A percentile compares a stretch with the other conserved stretches of the same genome.
phyloP scores from a whole-genome alignment of 2,113 vertebrate genomes.

The Myrmophylax atrothorax region DNA sequence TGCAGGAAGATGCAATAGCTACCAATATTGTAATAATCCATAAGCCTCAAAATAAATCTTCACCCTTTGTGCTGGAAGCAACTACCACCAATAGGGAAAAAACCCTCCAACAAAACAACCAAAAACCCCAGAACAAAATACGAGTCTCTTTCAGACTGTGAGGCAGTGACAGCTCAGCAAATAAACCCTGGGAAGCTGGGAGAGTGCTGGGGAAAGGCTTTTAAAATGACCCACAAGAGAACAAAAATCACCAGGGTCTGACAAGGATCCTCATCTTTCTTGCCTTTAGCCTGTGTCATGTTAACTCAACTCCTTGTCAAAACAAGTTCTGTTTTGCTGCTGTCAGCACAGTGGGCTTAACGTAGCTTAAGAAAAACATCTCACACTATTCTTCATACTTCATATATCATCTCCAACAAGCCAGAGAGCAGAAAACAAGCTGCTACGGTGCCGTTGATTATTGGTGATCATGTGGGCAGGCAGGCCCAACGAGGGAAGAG shows the following conservation, averaged over 20 bases:
- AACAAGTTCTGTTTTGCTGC: slow-evolving; percentile 55
- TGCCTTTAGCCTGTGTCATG: slow-evolving; percentile 2
- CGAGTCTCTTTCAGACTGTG: neutral
- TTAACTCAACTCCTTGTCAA: slow-evolving; percentile 54
- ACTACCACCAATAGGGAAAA: neutral
- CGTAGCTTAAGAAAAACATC: slow-evolving; percentile 63
- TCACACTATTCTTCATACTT: slow-evolving; percentile 33
- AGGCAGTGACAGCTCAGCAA: neutral
- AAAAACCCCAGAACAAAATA: neutral
- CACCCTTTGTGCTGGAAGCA: neutral
- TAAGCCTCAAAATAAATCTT: neutral
- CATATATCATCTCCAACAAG: slow-evolving; percentile 62
- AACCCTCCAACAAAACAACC: neutral
- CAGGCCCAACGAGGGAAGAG: neutral
- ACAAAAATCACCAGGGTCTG: neutral
- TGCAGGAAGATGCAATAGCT: neutral
- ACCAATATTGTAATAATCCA: neutral
- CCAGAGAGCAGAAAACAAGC: slow-evolving; percentile 55
- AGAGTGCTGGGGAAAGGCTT: neutral
- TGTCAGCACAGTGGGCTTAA: slow-evolving; percentile 68
- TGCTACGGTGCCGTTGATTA: slow-evolving; percentile 11
- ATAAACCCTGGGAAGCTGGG: neutral
- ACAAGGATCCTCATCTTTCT: slow-evolving; percentile 30
- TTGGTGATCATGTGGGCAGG: slow-evolving; percentile 15
- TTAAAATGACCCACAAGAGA: slow-evolving; percentile 4